Conservation (phyloP, 2,888 invertebrate species). For the Autographa pulchrina region DNA sequence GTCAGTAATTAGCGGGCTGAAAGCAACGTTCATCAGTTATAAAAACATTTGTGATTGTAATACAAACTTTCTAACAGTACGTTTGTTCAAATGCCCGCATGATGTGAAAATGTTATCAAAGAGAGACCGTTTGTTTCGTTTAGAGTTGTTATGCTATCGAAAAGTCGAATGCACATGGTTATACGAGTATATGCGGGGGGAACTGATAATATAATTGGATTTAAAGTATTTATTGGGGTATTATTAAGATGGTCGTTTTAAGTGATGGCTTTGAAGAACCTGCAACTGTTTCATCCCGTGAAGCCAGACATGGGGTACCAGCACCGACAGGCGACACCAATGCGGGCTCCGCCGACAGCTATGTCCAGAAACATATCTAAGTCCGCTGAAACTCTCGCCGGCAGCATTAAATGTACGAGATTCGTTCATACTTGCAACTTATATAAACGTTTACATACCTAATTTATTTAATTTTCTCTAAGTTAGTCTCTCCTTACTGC, state of each 20-base stretch:
- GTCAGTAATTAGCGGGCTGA: slow-evolving; percentile 36
- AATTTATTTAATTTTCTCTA: not conserved
- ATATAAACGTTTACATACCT: not conserved
- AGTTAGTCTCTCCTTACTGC: too few relatives aligned
- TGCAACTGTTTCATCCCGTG: slow-evolving; percentile 79
- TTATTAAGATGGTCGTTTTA: slow-evolving; percentile 48
- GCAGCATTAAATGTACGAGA: slow-evolving; percentile 68
- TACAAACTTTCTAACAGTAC: slow-evolving; percentile 42
- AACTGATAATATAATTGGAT: slow-evolving; percentile 27
- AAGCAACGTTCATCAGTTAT: slow-evolving; percentile 12
- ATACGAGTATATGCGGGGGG: slow-evolving; percentile 24
- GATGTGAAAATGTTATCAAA: slow-evolving; percentile 57
- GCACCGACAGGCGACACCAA: slow-evolving; percentile 78
- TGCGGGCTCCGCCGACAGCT: slow-evolving; percentile 81
- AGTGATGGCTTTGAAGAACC: slow-evolving; percentile 83
- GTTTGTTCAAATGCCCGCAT: slow-evolving; percentile 55
- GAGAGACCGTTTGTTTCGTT: slow-evolving; percentile 41
- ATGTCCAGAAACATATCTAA: slow-evolving; percentile 80
- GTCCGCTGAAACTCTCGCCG: slow-evolving; percentile 83
- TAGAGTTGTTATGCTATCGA: slow-evolving; percentile 27
- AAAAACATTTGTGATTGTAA: slow-evolving; percentile 12
- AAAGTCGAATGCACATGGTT: slow-evolving; percentile 24
- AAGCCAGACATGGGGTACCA: slow-evolving; percentile 79
- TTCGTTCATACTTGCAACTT: not conserved
- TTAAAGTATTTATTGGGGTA: slow-evolving; percentile 27